phyloP scores from a whole-genome alignment of 2,888 invertebrate genomes.

The Exephanes ischioxanthus region DNA sequence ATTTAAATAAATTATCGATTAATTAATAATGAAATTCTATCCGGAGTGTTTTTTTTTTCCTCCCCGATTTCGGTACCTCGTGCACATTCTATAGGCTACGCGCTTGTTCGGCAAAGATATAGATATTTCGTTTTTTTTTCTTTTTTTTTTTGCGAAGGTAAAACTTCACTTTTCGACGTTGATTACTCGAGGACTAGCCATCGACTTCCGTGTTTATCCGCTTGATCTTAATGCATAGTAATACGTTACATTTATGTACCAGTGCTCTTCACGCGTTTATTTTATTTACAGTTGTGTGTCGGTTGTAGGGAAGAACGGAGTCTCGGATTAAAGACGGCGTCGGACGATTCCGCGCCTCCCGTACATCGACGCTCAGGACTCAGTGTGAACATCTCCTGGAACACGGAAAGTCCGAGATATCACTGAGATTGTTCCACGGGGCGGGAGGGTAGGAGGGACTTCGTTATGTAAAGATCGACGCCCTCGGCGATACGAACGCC shows the following conservation, averaged over 20 bases:
- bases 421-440: slow-evolving; percentile 32
- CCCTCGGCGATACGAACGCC: slow-evolving; percentile 54
- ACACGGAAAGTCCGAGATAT: slow-evolving; percentile 62
- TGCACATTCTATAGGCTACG: background rate
- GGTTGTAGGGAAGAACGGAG: slow-evolving; percentile 63
- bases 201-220: slow-evolving; percentile 62
- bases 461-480: slow-evolving; percentile 56
- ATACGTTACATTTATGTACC: slow-evolving; percentile 79
- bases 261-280: slow-evolving; percentile 71
- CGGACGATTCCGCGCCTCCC: slow-evolving; percentile 45
- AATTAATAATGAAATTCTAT: slow-evolving; percentile 2
- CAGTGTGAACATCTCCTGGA: slow-evolving; percentile 74
- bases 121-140: background rate
- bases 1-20: slow-evolving; percentile 13
- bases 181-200: slow-evolving; percentile 59
- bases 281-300: slow-evolving; percentile 75
- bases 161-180: background rate
- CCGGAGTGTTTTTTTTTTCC: background rate
- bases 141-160: background rate
- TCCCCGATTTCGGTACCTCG: slow-evolving; percentile 3
- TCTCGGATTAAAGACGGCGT: slow-evolving; percentile 58
- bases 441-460: background rate
- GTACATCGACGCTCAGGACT: slow-evolving; percentile 49
- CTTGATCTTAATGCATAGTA: slow-evolving; percentile 77
- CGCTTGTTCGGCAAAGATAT: slow-evolving; percentile 3